A percentile compares a stretch with the other conserved stretches of the same genome.
Evolutionary conservation across 2,888 invertebrate species (phyloP).

Genomic region (Drosophila neonasuta): DNA sequence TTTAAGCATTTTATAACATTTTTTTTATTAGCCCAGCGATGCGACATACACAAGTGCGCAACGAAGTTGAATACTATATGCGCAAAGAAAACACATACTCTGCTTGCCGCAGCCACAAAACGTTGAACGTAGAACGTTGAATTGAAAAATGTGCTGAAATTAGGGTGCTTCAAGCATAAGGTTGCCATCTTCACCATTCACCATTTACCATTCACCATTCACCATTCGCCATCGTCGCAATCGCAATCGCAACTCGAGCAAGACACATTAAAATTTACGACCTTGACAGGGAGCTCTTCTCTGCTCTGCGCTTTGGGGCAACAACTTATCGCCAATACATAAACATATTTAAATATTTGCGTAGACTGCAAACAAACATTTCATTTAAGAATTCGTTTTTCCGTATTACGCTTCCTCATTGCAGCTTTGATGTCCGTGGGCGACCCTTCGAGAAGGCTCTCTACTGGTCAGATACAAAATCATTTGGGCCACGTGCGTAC

Average conservation of each 20-base stretch:
- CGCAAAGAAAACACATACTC: neutral
- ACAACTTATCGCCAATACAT: constrained; percentile 66
- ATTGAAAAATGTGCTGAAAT: constrained; percentile 67
- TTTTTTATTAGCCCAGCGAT: constrained; percentile 45
- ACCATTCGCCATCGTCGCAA: neutral
- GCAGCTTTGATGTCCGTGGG: constrained; percentile 93
- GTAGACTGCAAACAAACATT: constrained; percentile 1
- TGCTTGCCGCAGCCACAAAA: constrained; percentile 47
- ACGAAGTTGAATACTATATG: neutral
- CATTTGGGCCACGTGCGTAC: constrained; percentile 92
- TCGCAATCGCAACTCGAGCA: constrained; percentile 8
- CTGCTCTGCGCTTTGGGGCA: constrained; percentile 43
- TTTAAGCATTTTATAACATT: constrained; percentile 43
- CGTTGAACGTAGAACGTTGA: constrained; percentile 26
- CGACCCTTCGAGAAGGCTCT: constrained; percentile 90
- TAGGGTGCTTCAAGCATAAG: constrained; percentile 47
- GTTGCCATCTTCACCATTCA: neutral
- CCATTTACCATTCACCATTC: neutral
- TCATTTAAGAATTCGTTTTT: neutral
- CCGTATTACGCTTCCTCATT: constrained; percentile 34
- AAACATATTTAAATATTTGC: constrained; percentile 33
- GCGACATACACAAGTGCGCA: constrained; percentile 23
- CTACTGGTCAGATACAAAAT: constrained; percentile 91
- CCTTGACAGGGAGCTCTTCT: constrained; percentile 38
- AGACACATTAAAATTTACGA: constrained; percentile 66